Base-by-base conservation (phyloP, 2,888 invertebrate genomes). In the Gerris lacustris region DNA sequence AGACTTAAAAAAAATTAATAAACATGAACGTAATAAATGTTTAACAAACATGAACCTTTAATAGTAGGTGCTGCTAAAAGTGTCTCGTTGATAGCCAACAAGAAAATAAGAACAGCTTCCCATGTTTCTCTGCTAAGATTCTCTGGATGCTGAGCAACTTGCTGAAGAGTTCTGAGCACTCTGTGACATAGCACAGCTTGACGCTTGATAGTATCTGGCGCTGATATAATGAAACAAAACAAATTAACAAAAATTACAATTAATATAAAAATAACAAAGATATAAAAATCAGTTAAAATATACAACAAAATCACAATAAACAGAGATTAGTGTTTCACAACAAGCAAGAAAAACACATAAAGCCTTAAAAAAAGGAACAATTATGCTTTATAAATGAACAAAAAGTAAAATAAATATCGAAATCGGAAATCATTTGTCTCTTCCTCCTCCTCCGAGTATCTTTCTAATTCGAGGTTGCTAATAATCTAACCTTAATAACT, bases 181-280 rank as follows among this genome's bases (percentile, higher is more conserved):
- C 95, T 86, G 81, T 96, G 95, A 80, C 95, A 96, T 0, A 95
- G 84, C 5, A 97, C 91, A 0, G 96, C 96, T 82, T 97, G 96
- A 73, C 94, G 87, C 80, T 94, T 92, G 76, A 94, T 94, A 6
- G 92, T 88, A 80, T 96, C 96, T 64, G 90, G 86, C 2, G 64
- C 64, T 64, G 31, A 76, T 91, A 94, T 94, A 78, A 11, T 77
- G 75, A 69, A 69, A 69, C 43, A 67, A 45, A 11, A 69, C 6
- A 69, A 7, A 18, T 45, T 44, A n/a, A 7, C 43, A 55, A n/a
- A 15, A 44, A 31, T 44, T 17, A 55, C 6, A 63, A 6, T 6
- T 47, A 66, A 62, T 43, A 18, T 11, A 70, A 70, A 71, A 71
- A 66, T 31, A 31, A 31, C 31, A 62, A 63, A 67, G 62, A 63